phyloP scores from a whole-genome alignment of 2,888 invertebrate genomes.

The Neoscelio sp. region DNA sequence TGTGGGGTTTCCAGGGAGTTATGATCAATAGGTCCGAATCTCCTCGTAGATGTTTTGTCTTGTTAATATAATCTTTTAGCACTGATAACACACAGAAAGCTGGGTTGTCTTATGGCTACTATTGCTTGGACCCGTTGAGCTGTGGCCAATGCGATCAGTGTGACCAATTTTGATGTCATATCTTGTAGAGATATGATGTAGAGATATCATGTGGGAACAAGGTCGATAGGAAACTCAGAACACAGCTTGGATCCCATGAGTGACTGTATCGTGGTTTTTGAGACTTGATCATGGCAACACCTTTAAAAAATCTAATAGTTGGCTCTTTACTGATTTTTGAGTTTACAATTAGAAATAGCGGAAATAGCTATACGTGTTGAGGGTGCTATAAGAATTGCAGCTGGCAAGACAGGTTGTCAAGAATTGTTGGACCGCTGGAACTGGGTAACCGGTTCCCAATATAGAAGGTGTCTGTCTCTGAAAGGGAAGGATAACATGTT shows the following conservation, averaged over 20 bases:
- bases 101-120: not conserved
- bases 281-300: conserved; percentile 27
- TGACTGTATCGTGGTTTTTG: conserved; percentile 65
- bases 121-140: not conserved
- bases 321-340: not conserved
- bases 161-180: not conserved
- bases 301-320: conserved; percentile 32
- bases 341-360: not conserved
- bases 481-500: too few relatives aligned
- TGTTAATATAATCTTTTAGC: not conserved
- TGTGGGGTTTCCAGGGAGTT: conserved; percentile 5
- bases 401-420: not conserved
- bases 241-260: not conserved
- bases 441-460: too few relatives aligned
- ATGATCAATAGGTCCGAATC: not conserved
- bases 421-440: too few relatives aligned
- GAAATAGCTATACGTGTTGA: too few relatives aligned
- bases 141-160: not conserved
- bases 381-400: not conserved
- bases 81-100: not conserved
- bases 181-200: not conserved
- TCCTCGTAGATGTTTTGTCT: not conserved
- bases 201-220: not conserved
- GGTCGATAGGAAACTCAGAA: not conserved
- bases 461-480: too few relatives aligned